These are phyloP conservation scores for Poeciliopsis presidionis DNA, from an alignment of 2,797 vertebrate genomes.

Conservation along the genomic window DNA sequence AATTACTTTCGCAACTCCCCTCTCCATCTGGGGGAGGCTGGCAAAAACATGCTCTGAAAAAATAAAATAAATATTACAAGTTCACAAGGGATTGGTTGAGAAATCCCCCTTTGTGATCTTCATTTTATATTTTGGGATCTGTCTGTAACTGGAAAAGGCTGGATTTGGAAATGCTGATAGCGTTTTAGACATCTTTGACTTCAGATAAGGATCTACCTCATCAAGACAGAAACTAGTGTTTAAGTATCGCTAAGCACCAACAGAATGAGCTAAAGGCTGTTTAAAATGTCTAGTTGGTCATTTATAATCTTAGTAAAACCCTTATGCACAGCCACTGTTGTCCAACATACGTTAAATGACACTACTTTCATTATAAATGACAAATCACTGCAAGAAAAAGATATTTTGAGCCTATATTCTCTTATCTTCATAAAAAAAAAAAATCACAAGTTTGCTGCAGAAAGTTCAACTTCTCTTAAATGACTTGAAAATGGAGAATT, in stretches of 20 bases:
- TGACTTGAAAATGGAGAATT: background rate
- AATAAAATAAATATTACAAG: background rate
- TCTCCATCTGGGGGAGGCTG: slow-evolving; percentile 95
- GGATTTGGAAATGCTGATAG: background rate
- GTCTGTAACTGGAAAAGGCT: background rate
- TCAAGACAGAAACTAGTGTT: background rate
- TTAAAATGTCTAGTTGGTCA: background rate
- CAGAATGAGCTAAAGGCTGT: background rate
- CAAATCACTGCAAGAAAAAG: background rate
- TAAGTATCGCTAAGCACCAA: background rate
- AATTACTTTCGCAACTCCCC: slow-evolving; percentile 92
- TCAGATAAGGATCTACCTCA: background rate
- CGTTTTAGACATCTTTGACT: background rate
- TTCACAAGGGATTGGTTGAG: background rate
- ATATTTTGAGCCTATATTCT: background rate
- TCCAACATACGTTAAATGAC: background rate
- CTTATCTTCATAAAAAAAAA: background rate
- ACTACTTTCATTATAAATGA: background rate
- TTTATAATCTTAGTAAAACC: background rate
- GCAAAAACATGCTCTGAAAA: slow-evolving; percentile 90
- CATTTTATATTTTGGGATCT: background rate
- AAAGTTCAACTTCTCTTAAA: background rate
- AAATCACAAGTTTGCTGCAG: background rate
- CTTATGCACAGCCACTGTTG: background rate
- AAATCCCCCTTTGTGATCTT: background rate